A percentile compares a stretch with the other conserved stretches of the same genome.
These are phyloP conservation scores for Luffia ferchaultella DNA, from an alignment of 2,888 invertebrate genomes.

Conservation along the genomic window DNA sequence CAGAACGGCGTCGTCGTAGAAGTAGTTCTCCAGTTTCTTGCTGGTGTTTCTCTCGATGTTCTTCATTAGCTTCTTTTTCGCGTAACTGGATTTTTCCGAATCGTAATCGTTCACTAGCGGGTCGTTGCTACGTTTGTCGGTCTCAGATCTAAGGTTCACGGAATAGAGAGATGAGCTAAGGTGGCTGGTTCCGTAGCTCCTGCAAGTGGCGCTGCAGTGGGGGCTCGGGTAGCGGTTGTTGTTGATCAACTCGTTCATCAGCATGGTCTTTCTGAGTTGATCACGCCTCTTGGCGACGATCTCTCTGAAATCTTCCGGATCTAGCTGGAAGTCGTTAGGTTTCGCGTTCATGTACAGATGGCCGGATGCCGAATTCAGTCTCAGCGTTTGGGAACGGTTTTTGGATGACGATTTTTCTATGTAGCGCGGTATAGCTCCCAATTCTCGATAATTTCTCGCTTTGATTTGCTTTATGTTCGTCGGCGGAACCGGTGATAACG, in stretches of 20 bases:
- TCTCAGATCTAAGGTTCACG: conserved; percentile 42
- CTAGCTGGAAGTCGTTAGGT: conserved; percentile 52
- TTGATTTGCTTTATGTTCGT: conserved; percentile 47
- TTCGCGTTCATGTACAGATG: conserved; percentile 60
- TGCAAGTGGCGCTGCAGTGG: conserved; percentile 21
- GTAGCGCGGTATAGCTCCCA: conserved; percentile 44
- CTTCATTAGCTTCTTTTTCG: conserved; percentile 48
- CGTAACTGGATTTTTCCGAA: conserved; percentile 56
- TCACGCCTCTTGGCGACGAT: conserved; percentile 51
- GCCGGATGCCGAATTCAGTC: conserved; percentile 57
- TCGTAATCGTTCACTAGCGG: conserved; percentile 56
- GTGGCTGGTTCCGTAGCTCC: conserved; percentile 30
- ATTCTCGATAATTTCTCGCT: conserved; percentile 34
- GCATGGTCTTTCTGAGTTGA: conserved; percentile 48
- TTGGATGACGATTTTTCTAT: conserved; percentile 49
- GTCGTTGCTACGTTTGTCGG: conserved; percentile 41
- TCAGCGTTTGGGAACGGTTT: conserved; percentile 43
- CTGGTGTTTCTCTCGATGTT: conserved; percentile 53
- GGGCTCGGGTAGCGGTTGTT: conserved; percentile 38
- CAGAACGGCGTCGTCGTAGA: conserved; percentile 56
- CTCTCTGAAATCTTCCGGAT: conserved; percentile 54
- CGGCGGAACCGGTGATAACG: conserved; percentile 49
- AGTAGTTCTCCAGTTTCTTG: conserved; percentile 43
- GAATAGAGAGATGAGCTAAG: conserved; percentile 50
- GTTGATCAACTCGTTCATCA: conserved; percentile 38